A percentile compares a stretch with the other conserved stretches of the same genome.
phyloP scores from a whole-genome alignment of 2,888 invertebrate genomes.

The Leptinotarsa tumamoca region DNA sequence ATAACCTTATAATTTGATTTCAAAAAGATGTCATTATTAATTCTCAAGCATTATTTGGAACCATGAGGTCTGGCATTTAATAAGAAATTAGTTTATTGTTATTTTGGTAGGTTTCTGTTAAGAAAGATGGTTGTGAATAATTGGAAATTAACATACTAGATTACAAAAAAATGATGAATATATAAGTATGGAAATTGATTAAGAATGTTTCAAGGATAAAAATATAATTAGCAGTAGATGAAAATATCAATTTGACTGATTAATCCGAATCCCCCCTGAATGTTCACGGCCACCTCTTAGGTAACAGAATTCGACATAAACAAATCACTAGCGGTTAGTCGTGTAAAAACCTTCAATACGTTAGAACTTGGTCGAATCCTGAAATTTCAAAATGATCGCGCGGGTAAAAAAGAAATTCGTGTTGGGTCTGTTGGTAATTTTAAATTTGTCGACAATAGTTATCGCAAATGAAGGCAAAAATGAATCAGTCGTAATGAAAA shows the following conservation, averaged over 20 bases:
- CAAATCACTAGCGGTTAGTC: background rate
- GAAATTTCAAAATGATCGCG: constrained; percentile 14
- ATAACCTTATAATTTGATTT: no score
- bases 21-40: no score
- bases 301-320: background rate
- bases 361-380: constrained; percentile 12
- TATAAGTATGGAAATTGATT: no score
- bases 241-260: no score
- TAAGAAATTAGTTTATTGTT: no score
- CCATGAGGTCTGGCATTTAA: no score
- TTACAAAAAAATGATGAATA: no score
- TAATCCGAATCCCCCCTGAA: background rate
- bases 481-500: constrained; percentile 27
- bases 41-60: no score
- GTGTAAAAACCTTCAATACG: constrained; percentile 21
- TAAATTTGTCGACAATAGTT: constrained; percentile 19
- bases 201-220: background rate
- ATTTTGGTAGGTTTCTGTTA: no score
- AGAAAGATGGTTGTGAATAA: no score
- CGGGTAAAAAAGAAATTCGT: constrained; percentile 19
- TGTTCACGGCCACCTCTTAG: constrained; percentile 7
- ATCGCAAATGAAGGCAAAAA: constrained; percentile 5
- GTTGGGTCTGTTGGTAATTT: constrained; percentile 22
- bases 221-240: background rate
- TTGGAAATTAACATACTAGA: no score